Conservation (phyloP, 2,797 vertebrate genomes). For the Platyrinchus mystaceus region DNA sequence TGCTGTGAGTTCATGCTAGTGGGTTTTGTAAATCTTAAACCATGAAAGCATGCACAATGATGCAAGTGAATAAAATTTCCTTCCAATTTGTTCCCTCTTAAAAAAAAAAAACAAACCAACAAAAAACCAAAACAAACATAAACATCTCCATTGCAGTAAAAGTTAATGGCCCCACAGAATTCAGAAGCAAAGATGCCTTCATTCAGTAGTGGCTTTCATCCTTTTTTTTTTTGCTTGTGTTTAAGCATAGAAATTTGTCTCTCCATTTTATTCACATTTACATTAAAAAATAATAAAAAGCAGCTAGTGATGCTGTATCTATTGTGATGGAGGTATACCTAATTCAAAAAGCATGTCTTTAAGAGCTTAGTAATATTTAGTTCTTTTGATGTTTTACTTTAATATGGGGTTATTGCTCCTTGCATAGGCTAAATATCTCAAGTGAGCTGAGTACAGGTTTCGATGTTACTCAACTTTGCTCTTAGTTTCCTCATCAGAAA, state of each 20-base stretch:
- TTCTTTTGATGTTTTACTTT: not conserved
- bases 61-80: not conserved
- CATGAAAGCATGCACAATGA: not conserved
- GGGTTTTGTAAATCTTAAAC: not conserved
- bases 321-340: not conserved
- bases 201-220: not conserved
- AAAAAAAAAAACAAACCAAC: not conserved
- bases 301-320: not conserved
- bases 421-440: not conserved
- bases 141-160: not conserved
- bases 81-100: not conserved
- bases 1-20: not conserved
- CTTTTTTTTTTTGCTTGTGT: not conserved
- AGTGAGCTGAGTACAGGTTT: not conserved
- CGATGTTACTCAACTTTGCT: not conserved
- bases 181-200: not conserved
- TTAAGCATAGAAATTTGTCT: not conserved
- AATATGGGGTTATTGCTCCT: not conserved
- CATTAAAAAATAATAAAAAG: not conserved
- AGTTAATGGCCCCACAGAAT: not conserved
- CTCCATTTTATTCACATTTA: not conserved
- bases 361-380: not conserved
- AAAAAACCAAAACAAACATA: not conserved
- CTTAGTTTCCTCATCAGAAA: not conserved
- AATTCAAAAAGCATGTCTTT: not conserved